phyloP scores from a whole-genome alignment of 2,797 vertebrate genomes.

The Neomorphus geoffroyi region DNA sequence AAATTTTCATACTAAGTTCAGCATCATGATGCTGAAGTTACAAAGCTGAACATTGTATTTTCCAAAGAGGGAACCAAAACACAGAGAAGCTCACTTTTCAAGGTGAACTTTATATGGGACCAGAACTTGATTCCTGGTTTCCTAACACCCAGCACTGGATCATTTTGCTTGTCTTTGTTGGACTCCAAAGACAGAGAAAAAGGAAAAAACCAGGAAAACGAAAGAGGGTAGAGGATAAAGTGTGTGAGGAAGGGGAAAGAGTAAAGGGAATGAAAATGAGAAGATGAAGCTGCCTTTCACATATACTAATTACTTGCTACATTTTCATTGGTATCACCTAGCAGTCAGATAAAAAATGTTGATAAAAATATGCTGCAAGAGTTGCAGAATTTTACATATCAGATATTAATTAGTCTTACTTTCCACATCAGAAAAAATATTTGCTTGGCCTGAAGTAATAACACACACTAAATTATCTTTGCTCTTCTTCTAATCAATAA shows the following conservation, averaged over 20 bases:
- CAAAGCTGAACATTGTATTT: neutral
- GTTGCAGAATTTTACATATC: neutral
- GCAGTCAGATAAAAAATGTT: neutral
- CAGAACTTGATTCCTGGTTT: neutral
- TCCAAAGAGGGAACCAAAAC: neutral
- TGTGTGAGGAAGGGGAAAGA: neutral
- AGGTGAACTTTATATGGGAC: neutral
- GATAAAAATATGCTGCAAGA: neutral
- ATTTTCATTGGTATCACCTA: neutral
- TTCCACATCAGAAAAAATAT: neutral
- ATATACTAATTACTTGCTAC: neutral
- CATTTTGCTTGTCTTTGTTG: neutral
- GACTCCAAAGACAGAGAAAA: neutral
- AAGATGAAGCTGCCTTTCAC: neutral
- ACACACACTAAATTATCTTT: neutral
- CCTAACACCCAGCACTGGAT: neutral
- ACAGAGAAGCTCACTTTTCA: neutral
- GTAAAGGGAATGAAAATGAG: neutral
- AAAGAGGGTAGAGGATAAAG: neutral
- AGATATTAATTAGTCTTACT: neutral
- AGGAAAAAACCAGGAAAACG: neutral
- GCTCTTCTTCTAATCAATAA: constrained; percentile 4
- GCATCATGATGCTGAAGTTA: neutral
- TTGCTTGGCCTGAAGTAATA: neutral
- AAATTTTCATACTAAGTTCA: neutral